Conservation (phyloP, 2,888 invertebrate genomes). For the Augiades crinisus region DNA sequence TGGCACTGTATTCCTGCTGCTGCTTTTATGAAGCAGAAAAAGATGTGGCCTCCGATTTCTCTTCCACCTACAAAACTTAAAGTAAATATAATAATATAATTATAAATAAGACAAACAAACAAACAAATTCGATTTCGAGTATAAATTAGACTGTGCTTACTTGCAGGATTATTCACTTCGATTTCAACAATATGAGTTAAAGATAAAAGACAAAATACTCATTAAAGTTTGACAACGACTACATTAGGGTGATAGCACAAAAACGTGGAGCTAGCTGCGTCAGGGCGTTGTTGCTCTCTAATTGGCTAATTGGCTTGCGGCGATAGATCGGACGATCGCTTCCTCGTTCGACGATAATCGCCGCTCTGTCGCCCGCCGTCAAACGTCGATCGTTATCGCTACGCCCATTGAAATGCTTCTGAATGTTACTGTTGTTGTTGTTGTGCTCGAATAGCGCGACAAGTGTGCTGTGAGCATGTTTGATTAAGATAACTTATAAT, state of each 20-base stretch:
- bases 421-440: conserved; percentile 34
- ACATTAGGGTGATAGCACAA: conserved; percentile 42
- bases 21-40: too few species aligned
- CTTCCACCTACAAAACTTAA: too few species aligned
- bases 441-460: conserved; percentile 5
- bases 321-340: conserved; percentile 69
- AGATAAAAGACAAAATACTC: not conserved
- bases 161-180: not conserved
- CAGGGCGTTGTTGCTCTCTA: conserved; percentile 68
- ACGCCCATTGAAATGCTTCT: conserved; percentile 66
- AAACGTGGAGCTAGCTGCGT: conserved; percentile 57
- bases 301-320: conserved; percentile 80
- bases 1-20: too few species aligned
- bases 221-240: conserved; percentile 9
- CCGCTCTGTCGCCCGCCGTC: conserved; percentile 63
- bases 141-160: too few species aligned
- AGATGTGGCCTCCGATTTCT: too few species aligned
- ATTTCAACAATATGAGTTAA: too few species aligned
- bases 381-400: conserved; percentile 70
- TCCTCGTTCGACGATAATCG: conserved; percentile 67
- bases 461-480: conserved; percentile 5
- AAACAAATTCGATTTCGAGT: too few species aligned
- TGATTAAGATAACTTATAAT: conserved; percentile 6
- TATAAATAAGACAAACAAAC: too few species aligned
- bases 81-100: too few species aligned